Conservation (phyloP, 2,113 vertebrate species). For the Excalfactoria chinensis region DNA sequence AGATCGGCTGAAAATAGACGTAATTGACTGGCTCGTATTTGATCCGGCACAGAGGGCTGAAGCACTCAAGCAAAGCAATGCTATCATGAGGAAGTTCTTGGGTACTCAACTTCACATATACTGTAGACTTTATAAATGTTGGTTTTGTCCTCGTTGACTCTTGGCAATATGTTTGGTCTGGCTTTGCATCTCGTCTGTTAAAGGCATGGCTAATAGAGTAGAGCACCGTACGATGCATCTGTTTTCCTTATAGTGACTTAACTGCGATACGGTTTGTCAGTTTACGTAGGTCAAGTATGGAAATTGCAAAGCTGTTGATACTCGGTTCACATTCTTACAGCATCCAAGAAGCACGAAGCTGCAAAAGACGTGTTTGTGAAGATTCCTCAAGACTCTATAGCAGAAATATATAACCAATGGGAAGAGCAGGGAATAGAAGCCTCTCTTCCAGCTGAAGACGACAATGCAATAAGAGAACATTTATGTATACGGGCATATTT, state of each 20-base stretch:
- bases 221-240: background rate
- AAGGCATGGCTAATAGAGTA: background rate
- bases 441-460: slow-evolving; percentile 89
- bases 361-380: slow-evolving; percentile 95
- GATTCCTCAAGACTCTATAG: slow-evolving; percentile 95
- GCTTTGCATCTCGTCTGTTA: background rate
- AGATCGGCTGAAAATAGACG: slow-evolving; percentile 91
- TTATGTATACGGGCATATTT: slow-evolving; percentile 95
- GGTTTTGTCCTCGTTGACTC: background rate
- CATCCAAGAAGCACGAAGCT: slow-evolving; percentile 94
- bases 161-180: background rate
- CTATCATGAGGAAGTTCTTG: slow-evolving; percentile 97
- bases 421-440: slow-evolving; percentile 86
- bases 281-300: background rate
- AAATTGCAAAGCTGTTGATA: slow-evolving; percentile 31
- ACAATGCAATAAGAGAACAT: slow-evolving; percentile 95
- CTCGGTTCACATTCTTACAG: slow-evolving; percentile 69
- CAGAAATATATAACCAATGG: slow-evolving; percentile 93
- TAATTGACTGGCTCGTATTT: slow-evolving; percentile 97
- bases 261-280: background rate
- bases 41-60: slow-evolving; percentile 93
- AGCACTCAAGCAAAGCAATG: slow-evolving; percentile 96
- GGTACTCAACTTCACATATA: slow-evolving; percentile 77
- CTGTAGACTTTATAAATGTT: background rate
- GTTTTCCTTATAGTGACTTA: background rate